Evolutionary conservation across 92 coral and sea anemone species (phyloP), one percentile per base, ranked within the genome.

Genomic region (Palythoa caribaeorum): DNA sequence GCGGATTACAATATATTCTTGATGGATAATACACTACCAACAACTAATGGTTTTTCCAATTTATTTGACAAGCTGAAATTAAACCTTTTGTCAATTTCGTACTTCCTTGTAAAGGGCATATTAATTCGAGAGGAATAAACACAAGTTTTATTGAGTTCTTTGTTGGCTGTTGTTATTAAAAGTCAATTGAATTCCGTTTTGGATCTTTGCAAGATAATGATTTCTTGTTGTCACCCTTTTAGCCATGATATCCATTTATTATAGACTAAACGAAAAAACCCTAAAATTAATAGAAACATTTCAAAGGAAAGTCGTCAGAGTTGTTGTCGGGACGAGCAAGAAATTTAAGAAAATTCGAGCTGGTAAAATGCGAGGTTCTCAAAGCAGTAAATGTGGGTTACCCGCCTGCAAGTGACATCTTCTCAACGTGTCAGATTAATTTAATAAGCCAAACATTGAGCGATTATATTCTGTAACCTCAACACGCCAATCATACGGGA

Each of bases 1-100:
- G 84, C 92, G 94, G 94, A 88, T 92, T 92, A 92, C 87, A 89
- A 79, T 92, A 78, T 84, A 85, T 76, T 77, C 80, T 84, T 85
- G 87, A 72, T 84, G 85, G 38, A 88, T 92, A 92, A 89, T 89
- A 80, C 94, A 54, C 89, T 86, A 79, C 89, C 89, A 91, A 92
- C 66, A 66, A 47, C 75, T 81, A 81, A 81, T 81, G 86, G 86
- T 50, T 81, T 81, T 81, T 66, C 86, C 76, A 63, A 81, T 81
- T 81, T 81, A 65, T 81, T 11, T 81, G 86, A 81, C 86, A 81
- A 66, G 62, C 76, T 81, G 86, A 81, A 81, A 81, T 81, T 81
- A 81, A 81, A 81, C 76, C 86, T 81, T 81, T 81, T 81, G 86
- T 81, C 86, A 81, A 81, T 28, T 81, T 81, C 21, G 54, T 81